A percentile compares a stretch with the other conserved stretches of the same genome.
Conservation (phyloP, 2,888 invertebrate species). For the Monochamus alternatus region DNA sequence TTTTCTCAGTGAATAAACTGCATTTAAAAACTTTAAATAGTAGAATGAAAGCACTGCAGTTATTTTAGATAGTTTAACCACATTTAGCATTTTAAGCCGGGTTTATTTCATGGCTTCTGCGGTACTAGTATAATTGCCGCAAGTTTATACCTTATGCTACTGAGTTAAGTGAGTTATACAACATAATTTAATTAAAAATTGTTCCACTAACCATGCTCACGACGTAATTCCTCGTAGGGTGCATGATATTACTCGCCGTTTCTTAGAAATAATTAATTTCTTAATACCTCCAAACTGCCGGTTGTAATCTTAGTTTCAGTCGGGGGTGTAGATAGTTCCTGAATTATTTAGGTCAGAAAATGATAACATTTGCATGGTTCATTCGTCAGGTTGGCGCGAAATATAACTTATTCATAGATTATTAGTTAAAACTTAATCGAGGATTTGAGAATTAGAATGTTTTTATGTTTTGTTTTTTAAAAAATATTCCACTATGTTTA, state of each 20-base stretch:
- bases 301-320: constrained; percentile 1
- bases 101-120: neutral
- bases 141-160: constrained; percentile 9
- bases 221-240: constrained; percentile 4
- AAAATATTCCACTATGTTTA: too few species aligned
- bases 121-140: constrained; percentile 1
- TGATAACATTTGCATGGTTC: too few species aligned
- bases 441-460: too few species aligned
- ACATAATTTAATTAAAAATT: constrained; percentile 10
- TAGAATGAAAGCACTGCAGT: too few species aligned
- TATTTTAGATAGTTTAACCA: too few species aligned
- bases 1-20: too few species aligned
- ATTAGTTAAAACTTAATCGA: neutral
- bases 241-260: neutral
- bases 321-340: too few species aligned
- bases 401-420: neutral
- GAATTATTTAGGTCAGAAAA: too few species aligned
- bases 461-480: too few species aligned
- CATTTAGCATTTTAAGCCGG: neutral
- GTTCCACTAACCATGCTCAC: neutral
- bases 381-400: too few species aligned
- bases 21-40: too few species aligned
- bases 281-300: neutral
- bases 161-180: neutral
- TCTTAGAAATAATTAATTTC: constrained; percentile 10